Conservation (phyloP, 2,888 invertebrate genomes). For the Nomada hirtipes region DNA sequence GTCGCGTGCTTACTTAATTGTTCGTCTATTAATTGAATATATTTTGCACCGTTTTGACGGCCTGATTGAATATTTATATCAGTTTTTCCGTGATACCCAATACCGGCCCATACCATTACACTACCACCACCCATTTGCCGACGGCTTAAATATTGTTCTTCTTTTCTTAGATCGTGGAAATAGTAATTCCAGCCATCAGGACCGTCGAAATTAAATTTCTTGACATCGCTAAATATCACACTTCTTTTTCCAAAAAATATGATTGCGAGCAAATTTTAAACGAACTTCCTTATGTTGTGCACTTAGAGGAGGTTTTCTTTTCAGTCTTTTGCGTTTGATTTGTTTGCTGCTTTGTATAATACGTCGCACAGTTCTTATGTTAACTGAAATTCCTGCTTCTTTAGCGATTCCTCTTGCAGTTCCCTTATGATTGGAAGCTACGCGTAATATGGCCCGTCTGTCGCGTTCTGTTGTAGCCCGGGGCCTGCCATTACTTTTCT, state of each 20-base stretch:
- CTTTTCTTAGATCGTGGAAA: neutral
- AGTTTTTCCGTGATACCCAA: neutral
- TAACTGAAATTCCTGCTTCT: neutral
- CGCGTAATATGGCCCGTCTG: neutral
- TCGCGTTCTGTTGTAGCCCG: no score
- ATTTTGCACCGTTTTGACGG: neutral
- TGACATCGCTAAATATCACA: neutral
- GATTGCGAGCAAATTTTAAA: neutral
- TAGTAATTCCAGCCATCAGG: neutral
- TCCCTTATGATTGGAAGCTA: neutral
- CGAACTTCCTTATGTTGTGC: neutral
- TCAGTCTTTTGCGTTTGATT: neutral
- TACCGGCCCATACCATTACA: slow-evolving; percentile 4
- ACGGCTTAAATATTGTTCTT: neutral
- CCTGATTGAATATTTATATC: neutral
- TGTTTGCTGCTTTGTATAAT: no score
- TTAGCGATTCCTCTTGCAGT: neutral
- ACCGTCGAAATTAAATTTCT: neutral
- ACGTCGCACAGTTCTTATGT: no score
- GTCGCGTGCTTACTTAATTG: neutral
- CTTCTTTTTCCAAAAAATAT: neutral
- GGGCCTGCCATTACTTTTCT: neutral
- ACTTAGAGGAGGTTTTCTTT: neutral
- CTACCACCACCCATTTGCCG: neutral
- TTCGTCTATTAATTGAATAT: neutral